phyloP scores from a whole-genome alignment of 2,888 invertebrate genomes.

The Catotricha subobsoleta region DNA sequence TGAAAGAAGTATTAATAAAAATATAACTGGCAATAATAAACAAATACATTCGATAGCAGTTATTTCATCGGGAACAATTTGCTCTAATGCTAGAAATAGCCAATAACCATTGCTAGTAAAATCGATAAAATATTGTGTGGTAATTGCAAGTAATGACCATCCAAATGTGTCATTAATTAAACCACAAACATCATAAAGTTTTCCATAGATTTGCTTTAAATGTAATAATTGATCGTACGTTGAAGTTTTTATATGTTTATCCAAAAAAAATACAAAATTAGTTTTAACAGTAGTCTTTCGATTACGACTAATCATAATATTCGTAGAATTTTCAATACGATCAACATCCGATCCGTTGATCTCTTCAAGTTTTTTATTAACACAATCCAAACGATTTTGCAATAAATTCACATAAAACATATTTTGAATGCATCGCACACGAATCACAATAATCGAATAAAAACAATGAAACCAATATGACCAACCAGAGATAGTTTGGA shows the following conservation, averaged over 20 bases:
- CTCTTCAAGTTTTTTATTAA: conserved; percentile 12
- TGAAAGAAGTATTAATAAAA: conserved; percentile 14
- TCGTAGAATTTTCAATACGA: neutral
- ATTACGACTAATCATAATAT: too few relatives aligned
- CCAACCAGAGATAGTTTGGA: too few relatives aligned
- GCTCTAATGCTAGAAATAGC: conserved; percentile 15
- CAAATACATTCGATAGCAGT: conserved; percentile 8
- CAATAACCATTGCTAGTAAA: conserved; percentile 24
- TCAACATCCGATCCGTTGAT: conserved; percentile 8
- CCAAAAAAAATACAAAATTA: conserved; percentile 1
- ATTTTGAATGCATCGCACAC: conserved; percentile 18
- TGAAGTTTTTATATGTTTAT: conserved; percentile 1
- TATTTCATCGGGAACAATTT: conserved; percentile 1
- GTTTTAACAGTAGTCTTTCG: neutral
- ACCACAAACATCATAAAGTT: conserved; percentile 17
- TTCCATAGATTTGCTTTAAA: conserved; percentile 19
- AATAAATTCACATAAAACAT: conserved; percentile 12
- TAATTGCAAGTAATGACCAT: conserved; percentile 21
- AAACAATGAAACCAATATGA: conserved; percentile 9
- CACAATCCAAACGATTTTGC: conserved; percentile 9
- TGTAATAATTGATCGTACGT: conserved; percentile 15
- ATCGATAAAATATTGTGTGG: conserved; percentile 20
- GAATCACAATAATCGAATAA: conserved; percentile 4
- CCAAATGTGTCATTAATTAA: conserved; percentile 21
- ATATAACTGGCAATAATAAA: conserved; percentile 16